These are phyloP conservation scores for Seriola rivoliana DNA, from an alignment of 2,113 vertebrate genomes.

Conservation along the genomic window DNA sequence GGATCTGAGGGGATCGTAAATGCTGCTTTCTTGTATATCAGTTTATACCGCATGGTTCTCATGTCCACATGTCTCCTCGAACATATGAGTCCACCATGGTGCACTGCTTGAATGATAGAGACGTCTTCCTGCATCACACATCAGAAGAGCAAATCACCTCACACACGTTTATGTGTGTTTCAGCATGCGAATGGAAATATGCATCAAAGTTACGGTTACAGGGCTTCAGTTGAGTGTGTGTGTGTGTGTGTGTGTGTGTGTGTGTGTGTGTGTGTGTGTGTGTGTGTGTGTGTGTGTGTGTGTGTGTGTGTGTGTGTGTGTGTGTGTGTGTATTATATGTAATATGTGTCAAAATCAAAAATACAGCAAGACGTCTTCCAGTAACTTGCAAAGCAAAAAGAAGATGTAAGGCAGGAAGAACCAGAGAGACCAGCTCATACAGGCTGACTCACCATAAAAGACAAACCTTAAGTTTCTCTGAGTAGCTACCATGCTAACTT, in stretches of 20 bases:
- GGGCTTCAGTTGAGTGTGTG: not conserved
- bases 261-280: too few relatives aligned
- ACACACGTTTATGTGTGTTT: not conserved
- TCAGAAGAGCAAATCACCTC: not conserved
- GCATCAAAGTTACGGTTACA: not conserved
- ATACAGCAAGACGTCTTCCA: not conserved
- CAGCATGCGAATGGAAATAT: not conserved
- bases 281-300: not conserved
- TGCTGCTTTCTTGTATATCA: slow-evolving; percentile 20
- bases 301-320: not conserved
- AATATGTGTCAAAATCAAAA: not conserved
- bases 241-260: not conserved
- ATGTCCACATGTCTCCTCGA: not conserved
- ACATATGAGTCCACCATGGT: not conserved
- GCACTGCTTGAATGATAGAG: not conserved
- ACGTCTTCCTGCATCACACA: not conserved
- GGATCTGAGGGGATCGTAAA: slow-evolving; percentile 26
- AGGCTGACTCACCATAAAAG: too few relatives aligned
- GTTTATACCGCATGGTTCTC: slow-evolving; percentile 17
- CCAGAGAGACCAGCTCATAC: too few relatives aligned
- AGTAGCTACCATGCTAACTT: too few relatives aligned
- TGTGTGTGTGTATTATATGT: not conserved
- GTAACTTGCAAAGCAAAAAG: not conserved
- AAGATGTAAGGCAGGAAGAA: too few relatives aligned
- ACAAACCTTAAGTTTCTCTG: too few relatives aligned